Conservation (phyloP, 1,140 invertebrate genomes). For the Streblospio benedicti region DNA sequence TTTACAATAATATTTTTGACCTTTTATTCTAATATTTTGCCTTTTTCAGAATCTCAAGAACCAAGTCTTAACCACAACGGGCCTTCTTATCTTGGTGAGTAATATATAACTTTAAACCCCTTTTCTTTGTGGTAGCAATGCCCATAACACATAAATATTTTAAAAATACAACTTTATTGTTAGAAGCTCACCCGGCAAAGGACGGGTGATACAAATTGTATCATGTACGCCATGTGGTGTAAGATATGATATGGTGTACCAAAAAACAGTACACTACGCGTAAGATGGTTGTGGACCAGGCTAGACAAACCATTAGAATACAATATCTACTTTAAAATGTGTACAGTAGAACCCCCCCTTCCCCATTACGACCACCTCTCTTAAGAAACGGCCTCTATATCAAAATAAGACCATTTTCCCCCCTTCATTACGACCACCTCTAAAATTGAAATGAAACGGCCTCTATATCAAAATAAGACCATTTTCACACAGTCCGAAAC, state of each 20-base stretch:
- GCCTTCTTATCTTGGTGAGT: slow-evolving; percentile 18
- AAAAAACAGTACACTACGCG: too few relatives aligned
- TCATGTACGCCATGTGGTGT: background rate
- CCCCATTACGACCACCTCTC: too few relatives aligned
- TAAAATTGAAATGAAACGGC: too few relatives aligned
- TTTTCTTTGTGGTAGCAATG: background rate
- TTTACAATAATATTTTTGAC: background rate
- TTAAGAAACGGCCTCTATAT: too few relatives aligned
- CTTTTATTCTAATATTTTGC: background rate
- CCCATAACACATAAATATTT: background rate
- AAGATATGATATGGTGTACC: background rate
- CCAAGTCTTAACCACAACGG: slow-evolving; percentile 18
- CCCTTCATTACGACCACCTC: too few relatives aligned
- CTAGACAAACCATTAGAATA: too few relatives aligned
- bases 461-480: too few relatives aligned
- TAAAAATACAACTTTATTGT: background rate
- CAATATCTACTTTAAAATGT: too few relatives aligned
- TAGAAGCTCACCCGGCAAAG: background rate
- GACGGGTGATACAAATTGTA: background rate
- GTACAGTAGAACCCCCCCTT: too few relatives aligned
- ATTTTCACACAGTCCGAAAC: too few relatives aligned
- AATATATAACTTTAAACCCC: background rate
- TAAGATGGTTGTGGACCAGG: too few relatives aligned
- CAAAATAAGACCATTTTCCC: too few relatives aligned
- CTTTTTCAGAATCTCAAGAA: slow-evolving; percentile 14